These are phyloP conservation scores for Notamacropus eugenii DNA, from an alignment of 2,797 vertebrate species.

Conservation along the genomic window DNA sequence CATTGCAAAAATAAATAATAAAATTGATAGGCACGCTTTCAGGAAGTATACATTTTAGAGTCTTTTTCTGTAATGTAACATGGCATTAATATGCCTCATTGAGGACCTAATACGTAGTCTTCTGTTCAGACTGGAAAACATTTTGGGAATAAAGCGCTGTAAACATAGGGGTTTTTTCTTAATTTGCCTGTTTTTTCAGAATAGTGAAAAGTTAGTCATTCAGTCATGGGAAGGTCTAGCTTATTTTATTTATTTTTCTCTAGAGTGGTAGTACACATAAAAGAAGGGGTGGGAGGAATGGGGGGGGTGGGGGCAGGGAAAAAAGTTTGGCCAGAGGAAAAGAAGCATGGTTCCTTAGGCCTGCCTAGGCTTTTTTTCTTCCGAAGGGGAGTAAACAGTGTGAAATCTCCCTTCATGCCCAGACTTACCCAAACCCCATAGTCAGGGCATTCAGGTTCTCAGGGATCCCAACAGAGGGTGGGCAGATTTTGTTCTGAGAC, in stretches of 20 bases:
- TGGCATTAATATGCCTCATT: conserved; percentile 36
- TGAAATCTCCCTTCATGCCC: conserved; percentile 57
- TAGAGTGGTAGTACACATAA: conserved; percentile 45
- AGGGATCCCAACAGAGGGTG: conserved; percentile 67
- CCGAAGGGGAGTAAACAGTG: conserved; percentile 30
- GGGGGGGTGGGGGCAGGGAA: not conserved
- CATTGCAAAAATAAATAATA: conserved; percentile 65
- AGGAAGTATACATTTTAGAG: conserved; percentile 63
- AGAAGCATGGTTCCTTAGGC: conserved; percentile 22
- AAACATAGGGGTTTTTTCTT: conserved; percentile 43
- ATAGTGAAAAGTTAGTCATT: conserved; percentile 51
- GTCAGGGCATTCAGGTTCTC: conserved; percentile 70
- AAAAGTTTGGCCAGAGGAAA: conserved; percentile 37
- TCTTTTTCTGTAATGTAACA: conserved; percentile 59
- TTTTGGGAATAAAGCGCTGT: not conserved
- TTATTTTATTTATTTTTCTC: conserved; percentile 2
- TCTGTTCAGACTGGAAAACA: conserved; percentile 55
- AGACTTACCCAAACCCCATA: conserved; percentile 66
- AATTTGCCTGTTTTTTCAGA: conserved; percentile 35
- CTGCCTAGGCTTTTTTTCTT: conserved; percentile 54
- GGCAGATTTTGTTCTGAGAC: conserved; percentile 53
- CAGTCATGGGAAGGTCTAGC: conserved; percentile 25
- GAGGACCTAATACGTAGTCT: conserved; percentile 22
- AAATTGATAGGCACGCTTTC: conserved; percentile 53
- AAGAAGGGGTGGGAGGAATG: conserved; percentile 7